Percentiles rank a stretch among this genome's conserved stretches.
phyloP scores from a whole-genome alignment of 1,140 invertebrate species.

The Hyles euphorbiae region DNA sequence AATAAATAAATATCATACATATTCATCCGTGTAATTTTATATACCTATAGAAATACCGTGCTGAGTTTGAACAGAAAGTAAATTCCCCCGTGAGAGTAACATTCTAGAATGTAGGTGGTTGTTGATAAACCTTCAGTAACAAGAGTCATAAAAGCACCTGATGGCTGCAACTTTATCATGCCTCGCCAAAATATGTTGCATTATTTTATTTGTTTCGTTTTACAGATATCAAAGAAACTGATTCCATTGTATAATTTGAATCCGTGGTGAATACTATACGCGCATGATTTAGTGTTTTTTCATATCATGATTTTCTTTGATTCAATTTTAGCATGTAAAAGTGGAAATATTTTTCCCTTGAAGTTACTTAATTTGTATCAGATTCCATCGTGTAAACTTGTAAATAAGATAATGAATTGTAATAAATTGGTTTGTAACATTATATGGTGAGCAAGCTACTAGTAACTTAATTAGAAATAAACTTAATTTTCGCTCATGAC shows the following conservation, averaged over 20 bases:
- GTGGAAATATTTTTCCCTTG: neutral
- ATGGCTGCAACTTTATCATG: too few species aligned
- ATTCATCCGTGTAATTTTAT: too few species aligned
- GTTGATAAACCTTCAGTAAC: too few species aligned
- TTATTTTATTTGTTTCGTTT: neutral
- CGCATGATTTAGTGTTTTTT: too few species aligned
- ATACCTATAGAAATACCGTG: too few species aligned
- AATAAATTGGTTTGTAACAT: conserved; percentile 7
- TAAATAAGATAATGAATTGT: conserved; percentile 5
- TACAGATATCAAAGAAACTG: conserved; percentile 1
- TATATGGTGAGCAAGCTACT: conserved; percentile 6
- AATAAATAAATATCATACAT: too few species aligned
- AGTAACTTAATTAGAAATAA: conserved; percentile 19
- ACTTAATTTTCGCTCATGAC: conserved; percentile 55
- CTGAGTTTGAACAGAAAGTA: too few species aligned
- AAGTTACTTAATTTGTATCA: neutral
- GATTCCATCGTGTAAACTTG: neutral
- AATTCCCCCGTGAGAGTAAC: too few species aligned
- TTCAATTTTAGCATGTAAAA: neutral
- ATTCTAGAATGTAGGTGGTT: too few species aligned
- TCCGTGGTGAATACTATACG: too few species aligned
- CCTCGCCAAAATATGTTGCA: neutral
- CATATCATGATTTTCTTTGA: neutral
- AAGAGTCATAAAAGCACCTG: too few species aligned
- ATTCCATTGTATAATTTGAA: neutral